These are phyloP conservation scores for Puntigrus tetrazona DNA, from an alignment of 2,113 vertebrate species.

Conservation along the genomic window DNA sequence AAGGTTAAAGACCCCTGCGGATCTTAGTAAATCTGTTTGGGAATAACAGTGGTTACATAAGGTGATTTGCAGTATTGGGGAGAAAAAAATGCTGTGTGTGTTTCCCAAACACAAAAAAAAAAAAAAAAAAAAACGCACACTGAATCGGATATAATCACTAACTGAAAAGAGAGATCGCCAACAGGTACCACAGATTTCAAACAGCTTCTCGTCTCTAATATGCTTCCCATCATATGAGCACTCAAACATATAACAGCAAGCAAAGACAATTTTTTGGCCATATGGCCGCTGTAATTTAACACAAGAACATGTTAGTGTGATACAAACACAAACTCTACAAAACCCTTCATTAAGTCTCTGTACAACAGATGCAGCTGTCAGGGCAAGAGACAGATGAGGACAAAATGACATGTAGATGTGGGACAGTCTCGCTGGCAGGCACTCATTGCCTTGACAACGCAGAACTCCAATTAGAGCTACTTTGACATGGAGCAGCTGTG, in stretches of 20 bases:
- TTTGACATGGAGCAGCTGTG: conserved; percentile 26
- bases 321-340: conserved; percentile 24
- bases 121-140: neutral
- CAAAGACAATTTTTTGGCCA: conserved; percentile 2
- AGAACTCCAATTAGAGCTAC: conserved; percentile 34
- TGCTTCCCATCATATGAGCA: conserved; percentile 10
- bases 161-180: neutral
- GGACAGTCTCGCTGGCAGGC: conserved; percentile 33
- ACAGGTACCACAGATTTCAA: neutral
- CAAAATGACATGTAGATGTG: conserved; percentile 38
- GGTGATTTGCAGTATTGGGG: conserved; percentile 37
- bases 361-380: conserved; percentile 37
- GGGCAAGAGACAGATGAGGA: conserved; percentile 29
- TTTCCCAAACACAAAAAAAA: neutral
- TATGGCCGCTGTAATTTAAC: conserved; percentile 7
- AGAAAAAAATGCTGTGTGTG: neutral
- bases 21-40: conserved; percentile 7
- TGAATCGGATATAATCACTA: conserved; percentile 1
- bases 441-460: conserved; percentile 27
- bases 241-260: conserved; percentile 7
- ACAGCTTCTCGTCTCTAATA: conserved; percentile 11
- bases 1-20: conserved; percentile 1
- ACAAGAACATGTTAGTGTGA: conserved; percentile 20
- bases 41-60: conserved; percentile 20
- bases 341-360: conserved; percentile 26